Percentiles rank a stretch among this genome's conserved stretches.
phyloP scores from a whole-genome alignment of 2,113 vertebrate species.

The Pseudorhombus dupliciocellatus region DNA sequence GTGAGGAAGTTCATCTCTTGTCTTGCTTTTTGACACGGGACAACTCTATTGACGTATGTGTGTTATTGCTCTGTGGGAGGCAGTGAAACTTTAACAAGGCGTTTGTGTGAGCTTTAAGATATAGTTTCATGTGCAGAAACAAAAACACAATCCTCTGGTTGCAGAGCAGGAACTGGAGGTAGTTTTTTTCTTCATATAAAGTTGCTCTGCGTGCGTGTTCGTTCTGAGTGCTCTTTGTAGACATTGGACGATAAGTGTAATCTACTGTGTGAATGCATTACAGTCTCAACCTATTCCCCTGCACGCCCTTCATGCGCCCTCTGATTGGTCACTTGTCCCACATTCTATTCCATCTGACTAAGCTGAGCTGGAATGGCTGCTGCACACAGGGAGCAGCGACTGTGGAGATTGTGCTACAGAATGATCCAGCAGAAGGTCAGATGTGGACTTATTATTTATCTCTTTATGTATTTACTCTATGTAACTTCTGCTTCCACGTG shows the following conservation, averaged over 20 bases:
- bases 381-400: constrained; percentile 21
- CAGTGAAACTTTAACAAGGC: no score
- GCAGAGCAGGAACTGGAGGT: not conserved
- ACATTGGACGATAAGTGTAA: constrained; percentile 42
- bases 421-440: constrained; percentile 35
- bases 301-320: constrained; percentile 52
- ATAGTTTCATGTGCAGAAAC: not conserved
- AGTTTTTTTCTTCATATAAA: not conserved
- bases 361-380: constrained; percentile 37
- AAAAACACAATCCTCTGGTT: not conserved
- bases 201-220: not conserved
- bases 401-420: constrained; percentile 20
- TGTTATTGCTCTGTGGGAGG: not conserved
- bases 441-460: constrained; percentile 5
- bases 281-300: constrained; percentile 36
- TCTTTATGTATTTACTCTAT: not conserved
- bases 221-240: constrained; percentile 11
- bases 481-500: not conserved
- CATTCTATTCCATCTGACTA: constrained; percentile 66
- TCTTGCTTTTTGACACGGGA: no score
- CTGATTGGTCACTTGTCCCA: constrained; percentile 65
- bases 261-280: constrained; percentile 44
- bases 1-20: no score
- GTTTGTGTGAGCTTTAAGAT: no score
- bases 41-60: not conserved